These are phyloP conservation scores for Patiria pectinifera DNA, from an alignment of 53 echinoderm and acorn worm genomes.

Conservation along the genomic window DNA sequence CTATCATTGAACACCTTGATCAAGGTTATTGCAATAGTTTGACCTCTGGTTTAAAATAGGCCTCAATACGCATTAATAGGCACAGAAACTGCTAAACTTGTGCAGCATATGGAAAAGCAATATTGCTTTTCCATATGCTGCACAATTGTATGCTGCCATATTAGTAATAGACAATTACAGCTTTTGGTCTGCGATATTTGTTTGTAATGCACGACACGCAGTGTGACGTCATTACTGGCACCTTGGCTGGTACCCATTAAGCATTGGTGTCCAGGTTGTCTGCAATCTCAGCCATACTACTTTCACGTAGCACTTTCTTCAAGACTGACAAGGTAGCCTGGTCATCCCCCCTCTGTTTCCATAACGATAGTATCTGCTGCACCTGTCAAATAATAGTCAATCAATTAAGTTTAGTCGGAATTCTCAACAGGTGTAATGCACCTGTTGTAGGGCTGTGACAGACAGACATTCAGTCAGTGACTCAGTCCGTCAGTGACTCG, in stretches of 20 bases:
- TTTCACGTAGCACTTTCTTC: slow-evolving; percentile 52
- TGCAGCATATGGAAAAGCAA: too few species aligned
- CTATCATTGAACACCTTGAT: too few species aligned
- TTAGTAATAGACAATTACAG: too few species aligned
- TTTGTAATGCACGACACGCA: not conserved
- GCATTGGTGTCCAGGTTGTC: slow-evolving; percentile 13
- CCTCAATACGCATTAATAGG: too few species aligned
- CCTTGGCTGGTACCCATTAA: not conserved
- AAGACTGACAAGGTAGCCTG: slow-evolving; percentile 54
- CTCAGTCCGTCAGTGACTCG: too few species aligned
- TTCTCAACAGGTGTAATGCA: not conserved
- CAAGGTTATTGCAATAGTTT: too few species aligned
- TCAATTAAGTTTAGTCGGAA: not conserved
- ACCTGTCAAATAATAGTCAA: not conserved
- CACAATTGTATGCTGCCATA: too few species aligned
- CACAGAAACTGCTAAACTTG: too few species aligned
- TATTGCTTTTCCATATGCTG: too few species aligned
- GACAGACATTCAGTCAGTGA: not conserved
- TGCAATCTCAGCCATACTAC: slow-evolving; percentile 64
- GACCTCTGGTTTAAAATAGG: too few species aligned
- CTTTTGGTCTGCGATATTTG: too few species aligned
- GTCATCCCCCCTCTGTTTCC: slow-evolving; percentile 63
- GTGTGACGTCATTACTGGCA: not conserved
- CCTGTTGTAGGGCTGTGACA: too few species aligned
- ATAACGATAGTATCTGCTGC: slow-evolving; percentile 59